phyloP scores from a whole-genome alignment of 2,797 vertebrate genomes.

The Numenius phaeopus region DNA sequence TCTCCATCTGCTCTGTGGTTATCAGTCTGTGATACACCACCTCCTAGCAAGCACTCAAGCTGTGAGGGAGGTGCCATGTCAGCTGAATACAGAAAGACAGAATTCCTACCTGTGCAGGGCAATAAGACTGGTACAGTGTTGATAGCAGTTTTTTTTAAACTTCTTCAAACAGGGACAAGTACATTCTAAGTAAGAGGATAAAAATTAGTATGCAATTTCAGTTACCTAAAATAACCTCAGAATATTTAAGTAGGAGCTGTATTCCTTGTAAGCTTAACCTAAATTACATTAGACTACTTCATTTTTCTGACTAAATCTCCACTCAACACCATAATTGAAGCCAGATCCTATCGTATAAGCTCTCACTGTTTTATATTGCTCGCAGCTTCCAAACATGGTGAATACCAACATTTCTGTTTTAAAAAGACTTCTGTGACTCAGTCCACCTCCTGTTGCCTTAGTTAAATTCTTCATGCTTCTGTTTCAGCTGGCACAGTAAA shows the following conservation, averaged over 20 bases:
- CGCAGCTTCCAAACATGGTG: neutral
- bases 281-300: neutral
- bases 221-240: neutral
- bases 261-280: neutral
- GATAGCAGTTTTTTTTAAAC: neutral
- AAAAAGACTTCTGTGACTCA: neutral
- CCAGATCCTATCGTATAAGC: neutral
- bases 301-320: neutral
- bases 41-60: neutral
- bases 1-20: constrained; percentile 54
- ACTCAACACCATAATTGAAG: neutral
- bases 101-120: neutral
- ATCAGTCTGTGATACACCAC: constrained; percentile 15
- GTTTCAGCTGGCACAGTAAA: constrained; percentile 15
- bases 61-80: neutral
- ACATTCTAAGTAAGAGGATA: neutral
- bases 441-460: neutral
- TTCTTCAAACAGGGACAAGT: neutral
- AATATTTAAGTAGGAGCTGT: neutral
- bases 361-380: neutral
- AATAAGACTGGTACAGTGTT: neutral
- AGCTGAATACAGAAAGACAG: neutral
- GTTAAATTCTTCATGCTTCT: constrained; percentile 26
- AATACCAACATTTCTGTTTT: neutral
- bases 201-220: neutral